Conservation (phyloP, 2,113 vertebrate genomes). For the Gorsachius goisagi region DNA sequence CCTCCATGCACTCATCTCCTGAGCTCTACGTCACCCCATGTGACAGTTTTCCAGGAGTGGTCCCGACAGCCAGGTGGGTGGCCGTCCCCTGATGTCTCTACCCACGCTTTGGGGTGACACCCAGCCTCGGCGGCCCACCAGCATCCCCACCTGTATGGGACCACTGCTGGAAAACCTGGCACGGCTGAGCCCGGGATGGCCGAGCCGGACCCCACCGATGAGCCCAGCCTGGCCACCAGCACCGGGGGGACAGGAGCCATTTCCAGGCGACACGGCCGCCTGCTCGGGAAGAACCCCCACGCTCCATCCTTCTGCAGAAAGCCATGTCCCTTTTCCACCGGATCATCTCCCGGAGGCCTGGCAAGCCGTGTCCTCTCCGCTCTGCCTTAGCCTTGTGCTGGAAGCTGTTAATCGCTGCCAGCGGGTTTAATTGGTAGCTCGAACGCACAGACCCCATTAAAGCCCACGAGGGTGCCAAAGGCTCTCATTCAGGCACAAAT, state of each 20-base stretch:
- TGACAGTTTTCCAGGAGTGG: rapidly evolving
- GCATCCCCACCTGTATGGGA: neutral
- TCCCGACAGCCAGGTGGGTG: neutral
- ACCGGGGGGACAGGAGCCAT: neutral
- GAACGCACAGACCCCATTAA: conserved; percentile 38
- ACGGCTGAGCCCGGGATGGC: neutral
- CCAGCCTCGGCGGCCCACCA: neutral
- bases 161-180: rapidly evolving
- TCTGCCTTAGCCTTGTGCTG: rapidly evolving
- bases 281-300: neutral
- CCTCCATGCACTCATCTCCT: rapidly evolving
- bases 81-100: neutral
- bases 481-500: conserved; percentile 29
- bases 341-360: neutral
- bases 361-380: neutral
- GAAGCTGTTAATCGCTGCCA: conserved; percentile 18
- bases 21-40: too few species aligned
- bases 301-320: neutral
- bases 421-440: conserved; percentile 33
- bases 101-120: neutral
- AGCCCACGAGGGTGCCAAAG: conserved; percentile 48
- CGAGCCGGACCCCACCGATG: rapidly evolving
- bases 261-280: neutral
- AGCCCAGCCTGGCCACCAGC: neutral
- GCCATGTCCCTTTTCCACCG: neutral